Base-by-base conservation (phyloP, 2,888 invertebrate genomes). In the Phrixothrix hirtus region DNA sequence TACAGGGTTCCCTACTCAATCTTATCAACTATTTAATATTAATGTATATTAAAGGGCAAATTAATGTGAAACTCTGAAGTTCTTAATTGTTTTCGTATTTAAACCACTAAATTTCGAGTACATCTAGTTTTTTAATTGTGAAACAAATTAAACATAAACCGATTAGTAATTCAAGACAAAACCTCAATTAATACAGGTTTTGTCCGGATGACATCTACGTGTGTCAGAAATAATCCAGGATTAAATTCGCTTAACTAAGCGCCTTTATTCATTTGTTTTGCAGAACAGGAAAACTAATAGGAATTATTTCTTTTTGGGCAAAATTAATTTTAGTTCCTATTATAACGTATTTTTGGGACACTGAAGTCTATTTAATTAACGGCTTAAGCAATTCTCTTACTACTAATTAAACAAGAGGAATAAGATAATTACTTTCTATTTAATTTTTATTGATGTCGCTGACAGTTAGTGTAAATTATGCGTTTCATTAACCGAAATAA, bases 1-100 rank as follows among this genome's bases (percentile, higher is more conserved):
- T 59, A 63, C 57, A 59, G 58, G 56, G 47, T 45, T 41, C 54
- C 50, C 42, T 42, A 39, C 54, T 54, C 59, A 55, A 52, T 52
- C 52, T 42, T 52, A 41, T 39, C 26, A 34, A 31, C 39, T 51
- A 29, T 47, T 47, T 39, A 47, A 38, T 47, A 26, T 36, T 48
- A 48, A 48, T 48, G 48, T 48, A 48, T 41, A 48, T 41, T 48
- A 48, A 48, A 42, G 48, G 41, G 41, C 12, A 34, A 41, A 48
- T 48, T 48, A 35, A 48, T 27, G 12, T 27, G 13, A 26, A 38
- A 17, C 17, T 9, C 36, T 7, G 21, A 21, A 7, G 21, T 21
- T 21, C 7, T 21, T 21, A 3, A 7, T 21, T 7, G 21, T 7
- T n/a, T n/a, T n/a, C n/a, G n/a, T n/a, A n/a, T n/a, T n/a, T n/a